phyloP scores from a whole-genome alignment of 2,888 invertebrate genomes.

The Bruchidius siliquastri region DNA sequence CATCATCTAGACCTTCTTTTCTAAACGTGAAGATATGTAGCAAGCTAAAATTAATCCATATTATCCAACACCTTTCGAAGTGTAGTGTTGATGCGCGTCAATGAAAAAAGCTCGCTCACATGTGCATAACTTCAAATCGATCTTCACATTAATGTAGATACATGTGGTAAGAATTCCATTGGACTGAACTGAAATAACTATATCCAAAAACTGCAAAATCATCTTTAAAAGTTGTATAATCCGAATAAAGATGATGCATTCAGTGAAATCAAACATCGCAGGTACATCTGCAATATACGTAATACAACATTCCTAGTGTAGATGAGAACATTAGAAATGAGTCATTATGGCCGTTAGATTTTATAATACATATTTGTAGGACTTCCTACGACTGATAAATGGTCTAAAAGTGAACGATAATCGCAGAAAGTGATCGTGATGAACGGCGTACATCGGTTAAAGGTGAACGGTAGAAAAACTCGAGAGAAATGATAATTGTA shows the following conservation, averaged over 20 bases:
- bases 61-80: too few relatives aligned
- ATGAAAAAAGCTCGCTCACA: too few relatives aligned
- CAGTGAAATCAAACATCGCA: background rate
- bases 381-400: background rate
- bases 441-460: background rate
- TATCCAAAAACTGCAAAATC: background rate
- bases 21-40: too few relatives aligned
- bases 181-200: background rate
- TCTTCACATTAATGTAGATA: background rate
- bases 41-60: too few relatives aligned
- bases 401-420: background rate
- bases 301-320: background rate
- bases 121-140: too few relatives aligned
- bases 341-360: background rate
- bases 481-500: background rate
- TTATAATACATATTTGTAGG: background rate
- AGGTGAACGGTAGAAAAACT: background rate
- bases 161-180: background rate
- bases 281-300: background rate
- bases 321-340: background rate
- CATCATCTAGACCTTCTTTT: too few relatives aligned
- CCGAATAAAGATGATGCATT: background rate
- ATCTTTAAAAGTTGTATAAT: background rate
- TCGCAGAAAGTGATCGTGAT: background rate
- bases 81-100: too few relatives aligned